Evolutionary conservation across 2,113 vertebrate genomes (phyloP).

Genomic region (Micronycteris hirsuta): DNA sequence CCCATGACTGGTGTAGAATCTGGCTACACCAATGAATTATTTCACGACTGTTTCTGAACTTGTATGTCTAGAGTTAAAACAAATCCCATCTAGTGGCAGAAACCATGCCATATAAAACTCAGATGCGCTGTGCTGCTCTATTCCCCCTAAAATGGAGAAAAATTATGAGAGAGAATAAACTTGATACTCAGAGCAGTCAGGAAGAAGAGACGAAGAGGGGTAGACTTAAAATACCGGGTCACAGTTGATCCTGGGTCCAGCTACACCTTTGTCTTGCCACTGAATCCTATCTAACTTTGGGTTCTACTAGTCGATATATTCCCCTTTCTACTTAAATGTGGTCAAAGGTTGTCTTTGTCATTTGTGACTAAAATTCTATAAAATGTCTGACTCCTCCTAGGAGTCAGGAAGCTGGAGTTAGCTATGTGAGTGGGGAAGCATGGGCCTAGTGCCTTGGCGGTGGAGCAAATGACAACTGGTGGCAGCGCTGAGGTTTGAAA

Average conservation of each 20-base stretch:
- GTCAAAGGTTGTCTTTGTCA: not conserved
- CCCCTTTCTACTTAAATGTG: not conserved
- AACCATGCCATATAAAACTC: not conserved
- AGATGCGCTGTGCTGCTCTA: not conserved
- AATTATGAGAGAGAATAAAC: not conserved
- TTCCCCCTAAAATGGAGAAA: not conserved
- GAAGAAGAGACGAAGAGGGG: not conserved
- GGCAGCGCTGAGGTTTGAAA: not conserved
- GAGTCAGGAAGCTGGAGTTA: not conserved
- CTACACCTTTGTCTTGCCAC: not conserved
- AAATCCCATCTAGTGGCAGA: not conserved
- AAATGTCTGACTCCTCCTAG: not conserved
- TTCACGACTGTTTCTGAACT: not conserved
- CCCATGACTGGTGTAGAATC: not conserved
- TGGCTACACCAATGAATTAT: not conserved
- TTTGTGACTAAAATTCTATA: not conserved
- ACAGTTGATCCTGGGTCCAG: not conserved
- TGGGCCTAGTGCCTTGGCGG: no score
- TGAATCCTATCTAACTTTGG: not conserved
- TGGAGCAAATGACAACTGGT: not conserved
- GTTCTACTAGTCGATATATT: not conserved
- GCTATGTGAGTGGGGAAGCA: not conserved
- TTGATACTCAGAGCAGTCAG: not conserved
- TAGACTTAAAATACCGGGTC: not conserved
- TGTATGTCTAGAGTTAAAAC: not conserved